Conservation (phyloP, 2,888 invertebrate species). For the Eilema caniola region DNA sequence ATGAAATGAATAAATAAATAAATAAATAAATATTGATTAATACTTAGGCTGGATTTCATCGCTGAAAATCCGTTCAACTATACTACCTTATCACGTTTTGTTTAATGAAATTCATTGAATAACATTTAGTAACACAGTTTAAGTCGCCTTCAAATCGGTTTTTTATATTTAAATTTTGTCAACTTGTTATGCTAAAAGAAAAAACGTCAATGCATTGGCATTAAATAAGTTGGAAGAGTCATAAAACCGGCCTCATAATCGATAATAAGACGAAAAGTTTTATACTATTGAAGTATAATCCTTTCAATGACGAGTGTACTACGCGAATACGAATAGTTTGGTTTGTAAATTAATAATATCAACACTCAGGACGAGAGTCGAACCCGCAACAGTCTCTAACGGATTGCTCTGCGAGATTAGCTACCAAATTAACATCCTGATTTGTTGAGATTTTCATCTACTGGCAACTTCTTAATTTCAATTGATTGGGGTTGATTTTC, state of each 20-base stretch:
- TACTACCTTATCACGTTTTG: too few species aligned
- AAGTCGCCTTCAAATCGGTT: too few species aligned
- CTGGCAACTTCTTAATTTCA: background rate
- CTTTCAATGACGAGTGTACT: background rate
- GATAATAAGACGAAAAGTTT: conserved; percentile 26
- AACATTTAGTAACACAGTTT: too few species aligned
- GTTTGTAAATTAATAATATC: background rate
- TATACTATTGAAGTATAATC: conserved; percentile 10
- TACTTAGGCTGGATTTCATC: too few species aligned
- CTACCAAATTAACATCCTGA: background rate
- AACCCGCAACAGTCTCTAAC: background rate
- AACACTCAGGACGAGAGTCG: background rate
- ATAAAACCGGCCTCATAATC: background rate
- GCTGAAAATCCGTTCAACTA: too few species aligned
- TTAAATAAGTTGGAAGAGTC: background rate
- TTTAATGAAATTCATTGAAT: too few species aligned
- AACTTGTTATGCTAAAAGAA: too few species aligned
- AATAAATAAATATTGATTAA: too few species aligned
- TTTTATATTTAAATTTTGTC: too few species aligned
- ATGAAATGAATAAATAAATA: too few species aligned
- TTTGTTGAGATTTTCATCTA: background rate
- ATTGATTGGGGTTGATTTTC: background rate
- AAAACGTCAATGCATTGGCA: too few species aligned
- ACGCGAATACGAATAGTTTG: background rate
- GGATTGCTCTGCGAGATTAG: background rate